Evolutionary conservation across 2,113 vertebrate species (phyloP).

Genomic region (Seriola aureovittata): DNA sequence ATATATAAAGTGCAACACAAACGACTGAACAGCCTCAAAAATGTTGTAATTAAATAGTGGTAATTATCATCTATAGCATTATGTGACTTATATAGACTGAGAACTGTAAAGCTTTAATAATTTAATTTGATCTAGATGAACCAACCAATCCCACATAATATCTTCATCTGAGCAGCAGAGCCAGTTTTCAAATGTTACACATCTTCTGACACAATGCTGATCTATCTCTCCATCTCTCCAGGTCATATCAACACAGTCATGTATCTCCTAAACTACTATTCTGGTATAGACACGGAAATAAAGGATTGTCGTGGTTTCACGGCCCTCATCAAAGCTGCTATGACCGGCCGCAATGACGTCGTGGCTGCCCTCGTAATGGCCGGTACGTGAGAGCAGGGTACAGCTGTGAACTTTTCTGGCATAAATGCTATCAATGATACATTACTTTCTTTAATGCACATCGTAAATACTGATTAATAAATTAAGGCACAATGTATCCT

Average conservation of each 20-base stretch:
- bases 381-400: slow-evolving; percentile 75
- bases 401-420: background rate
- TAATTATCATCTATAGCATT: background rate
- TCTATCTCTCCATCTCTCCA: slow-evolving; percentile 49
- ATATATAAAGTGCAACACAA: background rate
- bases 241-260: slow-evolving; percentile 87
- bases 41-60: background rate
- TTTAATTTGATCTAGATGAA: background rate
- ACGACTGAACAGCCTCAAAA: background rate
- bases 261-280: slow-evolving; percentile 90
- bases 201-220: background rate
- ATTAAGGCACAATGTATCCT: background rate
- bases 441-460: background rate
- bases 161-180: background rate
- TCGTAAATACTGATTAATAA: background rate
- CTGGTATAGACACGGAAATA: slow-evolving; percentile 84
- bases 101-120: too few species aligned
- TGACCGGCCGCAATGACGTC: slow-evolving; percentile 84
- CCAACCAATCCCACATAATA: background rate
- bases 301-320: slow-evolving; percentile 89
- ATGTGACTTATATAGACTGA: background rate
- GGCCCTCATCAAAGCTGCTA: slow-evolving; percentile 91
- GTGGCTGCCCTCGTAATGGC: slow-evolving; percentile 89
- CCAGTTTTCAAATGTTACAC: background rate
- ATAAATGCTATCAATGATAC: background rate